Percentiles rank a stretch among this genome's conserved stretches.
These are phyloP conservation scores for Brachirus orientalis DNA, from an alignment of 2,113 vertebrate genomes.

Conservation along the genomic window DNA sequence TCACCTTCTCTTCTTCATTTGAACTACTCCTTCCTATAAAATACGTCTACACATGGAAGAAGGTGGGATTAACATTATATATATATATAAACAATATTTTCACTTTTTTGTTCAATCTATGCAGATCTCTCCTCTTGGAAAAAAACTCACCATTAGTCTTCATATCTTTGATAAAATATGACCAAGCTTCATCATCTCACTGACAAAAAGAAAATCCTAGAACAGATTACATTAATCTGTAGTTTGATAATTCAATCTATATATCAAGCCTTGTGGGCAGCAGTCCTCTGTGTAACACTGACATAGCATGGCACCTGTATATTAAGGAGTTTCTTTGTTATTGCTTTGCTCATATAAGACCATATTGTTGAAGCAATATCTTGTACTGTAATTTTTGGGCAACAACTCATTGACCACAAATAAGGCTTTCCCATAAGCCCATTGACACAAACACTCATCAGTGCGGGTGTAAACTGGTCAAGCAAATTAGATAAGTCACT, in stretches of 20 bases:
- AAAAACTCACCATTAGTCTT: slow-evolving; percentile 31
- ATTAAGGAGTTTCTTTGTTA: no score
- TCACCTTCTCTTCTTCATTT: slow-evolving; percentile 21
- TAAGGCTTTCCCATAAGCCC: background rate
- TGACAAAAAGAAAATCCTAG: no score
- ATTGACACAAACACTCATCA: slow-evolving; percentile 2
- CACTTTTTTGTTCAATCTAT: slow-evolving; percentile 24
- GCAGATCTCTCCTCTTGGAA: slow-evolving; percentile 32
- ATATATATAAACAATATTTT: slow-evolving; percentile 49
- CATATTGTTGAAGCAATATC: slow-evolving; percentile 16
- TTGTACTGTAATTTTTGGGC: background rate
- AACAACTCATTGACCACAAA: slow-evolving; percentile 16
- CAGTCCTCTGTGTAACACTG: slow-evolving; percentile 9
- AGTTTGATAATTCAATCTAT: slow-evolving; percentile 61
- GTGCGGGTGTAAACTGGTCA: slow-evolving; percentile 11
- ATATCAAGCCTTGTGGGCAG: slow-evolving; percentile 42
- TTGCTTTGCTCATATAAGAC: slow-evolving; percentile 36
- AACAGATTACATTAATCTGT: no score
- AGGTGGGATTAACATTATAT: no score
- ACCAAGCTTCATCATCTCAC: no score
- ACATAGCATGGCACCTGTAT: slow-evolving; percentile 25
- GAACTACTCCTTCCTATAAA: background rate
- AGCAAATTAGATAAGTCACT: slow-evolving; percentile 24
- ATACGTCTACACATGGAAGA: no score
- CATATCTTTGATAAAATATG: slow-evolving; percentile 48